Conservation (phyloP, 2,113 vertebrate species). For the Neogale vison region DNA sequence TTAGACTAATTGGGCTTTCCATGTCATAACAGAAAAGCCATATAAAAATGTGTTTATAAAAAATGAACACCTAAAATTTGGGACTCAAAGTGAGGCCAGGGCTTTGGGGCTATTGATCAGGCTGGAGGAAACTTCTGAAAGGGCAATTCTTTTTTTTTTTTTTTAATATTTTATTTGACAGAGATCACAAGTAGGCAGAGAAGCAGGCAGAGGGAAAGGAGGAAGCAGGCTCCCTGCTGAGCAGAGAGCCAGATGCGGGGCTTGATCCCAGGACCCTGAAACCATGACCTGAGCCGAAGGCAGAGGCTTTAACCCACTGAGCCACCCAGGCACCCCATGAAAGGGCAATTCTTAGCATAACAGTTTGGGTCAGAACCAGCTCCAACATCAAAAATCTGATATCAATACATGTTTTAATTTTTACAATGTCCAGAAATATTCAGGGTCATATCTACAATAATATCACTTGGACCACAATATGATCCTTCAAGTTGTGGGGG, state of each 20-base stretch:
- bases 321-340: neutral
- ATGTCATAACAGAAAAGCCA: slow-evolving; percentile 18
- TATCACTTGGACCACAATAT: neutral
- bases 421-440: neutral
- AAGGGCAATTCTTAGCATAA: neutral
- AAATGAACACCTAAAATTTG: neutral
- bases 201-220: too few relatives aligned
- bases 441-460: neutral
- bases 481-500: neutral
- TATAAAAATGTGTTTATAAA: neutral
- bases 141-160: neutral
- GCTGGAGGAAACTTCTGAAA: neutral
- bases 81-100: neutral
- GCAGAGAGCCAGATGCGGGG: too few relatives aligned
- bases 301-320: too few relatives aligned
- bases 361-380: neutral
- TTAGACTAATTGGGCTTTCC: neutral
- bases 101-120: neutral
- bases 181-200: too few relatives aligned
- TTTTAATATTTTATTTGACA: too few relatives aligned
- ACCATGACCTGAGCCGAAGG: too few relatives aligned
- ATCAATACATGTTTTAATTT: neutral
- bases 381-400: neutral
- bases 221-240: too few relatives aligned
- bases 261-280: too few relatives aligned